phyloP scores from a whole-genome alignment of 1,140 invertebrate species.

The Dendrolimus kikuchii region DNA sequence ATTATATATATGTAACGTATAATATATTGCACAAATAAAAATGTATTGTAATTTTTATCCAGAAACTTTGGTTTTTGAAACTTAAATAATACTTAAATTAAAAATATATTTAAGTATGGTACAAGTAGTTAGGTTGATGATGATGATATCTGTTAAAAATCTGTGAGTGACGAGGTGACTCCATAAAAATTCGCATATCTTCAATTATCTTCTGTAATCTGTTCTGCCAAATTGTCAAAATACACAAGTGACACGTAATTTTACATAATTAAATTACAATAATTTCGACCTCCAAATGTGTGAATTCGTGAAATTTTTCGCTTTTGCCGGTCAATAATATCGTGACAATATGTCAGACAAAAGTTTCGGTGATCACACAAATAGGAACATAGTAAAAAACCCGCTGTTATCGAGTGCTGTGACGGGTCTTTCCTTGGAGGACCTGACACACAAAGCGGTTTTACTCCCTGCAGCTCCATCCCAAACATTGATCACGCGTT shows the following conservation, averaged over 20 bases:
- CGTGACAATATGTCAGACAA: slow-evolving; percentile 57
- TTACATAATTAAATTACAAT: slow-evolving; percentile 62
- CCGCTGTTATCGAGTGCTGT: slow-evolving; percentile 59
- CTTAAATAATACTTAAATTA: too few species aligned
- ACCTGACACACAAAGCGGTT: slow-evolving; percentile 66
- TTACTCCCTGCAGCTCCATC: slow-evolving; percentile 53
- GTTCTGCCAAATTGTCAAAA: slow-evolving; percentile 49
- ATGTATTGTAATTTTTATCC: too few species aligned
- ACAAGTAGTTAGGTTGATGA: too few species aligned
- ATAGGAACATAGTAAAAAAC: slow-evolving; percentile 59
- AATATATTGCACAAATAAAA: too few species aligned
- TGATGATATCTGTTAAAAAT: too few species aligned
- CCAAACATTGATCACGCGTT: slow-evolving; percentile 46
- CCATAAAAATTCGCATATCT: too few species aligned
- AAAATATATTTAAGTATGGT: too few species aligned
- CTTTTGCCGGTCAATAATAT: slow-evolving; percentile 35
- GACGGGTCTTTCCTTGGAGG: slow-evolving; percentile 59
- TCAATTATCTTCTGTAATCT: slow-evolving; percentile 7
- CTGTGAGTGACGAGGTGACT: too few species aligned
- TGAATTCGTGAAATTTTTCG: slow-evolving; percentile 48
- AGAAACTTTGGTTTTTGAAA: too few species aligned
- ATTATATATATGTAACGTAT: too few species aligned
- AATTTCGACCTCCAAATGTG: slow-evolving; percentile 65
- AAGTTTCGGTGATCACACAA: slow-evolving; percentile 55
- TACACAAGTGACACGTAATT: slow-evolving; percentile 67